Evolutionary conservation across 2,888 invertebrate species (phyloP).

Genomic region (Aleiodes leptofemur): DNA sequence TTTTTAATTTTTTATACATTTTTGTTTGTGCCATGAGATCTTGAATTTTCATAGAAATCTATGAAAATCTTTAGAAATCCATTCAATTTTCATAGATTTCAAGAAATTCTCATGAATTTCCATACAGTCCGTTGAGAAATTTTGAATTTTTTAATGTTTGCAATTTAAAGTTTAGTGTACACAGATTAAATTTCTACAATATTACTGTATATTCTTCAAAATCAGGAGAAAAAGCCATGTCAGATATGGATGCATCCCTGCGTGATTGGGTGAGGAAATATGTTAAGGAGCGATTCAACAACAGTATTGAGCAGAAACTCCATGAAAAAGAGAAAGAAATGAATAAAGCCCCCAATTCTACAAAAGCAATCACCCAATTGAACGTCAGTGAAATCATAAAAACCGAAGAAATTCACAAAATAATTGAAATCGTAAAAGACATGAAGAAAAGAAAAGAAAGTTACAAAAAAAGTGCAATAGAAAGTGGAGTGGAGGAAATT

Average conservation of each 20-base stretch:
- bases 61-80: too few relatives aligned
- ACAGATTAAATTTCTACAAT: too few relatives aligned
- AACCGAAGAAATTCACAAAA: slow-evolving; percentile 44
- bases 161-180: too few relatives aligned
- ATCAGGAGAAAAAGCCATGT: slow-evolving; percentile 63
- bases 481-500: neutral
- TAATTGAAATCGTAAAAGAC: neutral
- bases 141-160: too few relatives aligned
- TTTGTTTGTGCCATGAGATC: too few relatives aligned
- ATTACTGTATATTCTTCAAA: too few relatives aligned
- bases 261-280: slow-evolving; percentile 59
- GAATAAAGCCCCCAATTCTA: neutral
- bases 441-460: neutral
- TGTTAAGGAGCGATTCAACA: slow-evolving; percentile 66
- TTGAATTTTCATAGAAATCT: too few relatives aligned
- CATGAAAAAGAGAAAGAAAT: slow-evolving; percentile 7
- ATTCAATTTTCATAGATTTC: too few relatives aligned
- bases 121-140: too few relatives aligned
- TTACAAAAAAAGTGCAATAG: neutral
- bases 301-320: slow-evolving; percentile 40
- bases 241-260: neutral
- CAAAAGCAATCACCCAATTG: neutral
- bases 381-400: slow-evolving; percentile 46
- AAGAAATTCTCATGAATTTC: too few relatives aligned
- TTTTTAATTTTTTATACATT: too few relatives aligned